These are phyloP conservation scores for Egretta garzetta DNA, from an alignment of 2,113 vertebrate species.

Conservation along the genomic window DNA sequence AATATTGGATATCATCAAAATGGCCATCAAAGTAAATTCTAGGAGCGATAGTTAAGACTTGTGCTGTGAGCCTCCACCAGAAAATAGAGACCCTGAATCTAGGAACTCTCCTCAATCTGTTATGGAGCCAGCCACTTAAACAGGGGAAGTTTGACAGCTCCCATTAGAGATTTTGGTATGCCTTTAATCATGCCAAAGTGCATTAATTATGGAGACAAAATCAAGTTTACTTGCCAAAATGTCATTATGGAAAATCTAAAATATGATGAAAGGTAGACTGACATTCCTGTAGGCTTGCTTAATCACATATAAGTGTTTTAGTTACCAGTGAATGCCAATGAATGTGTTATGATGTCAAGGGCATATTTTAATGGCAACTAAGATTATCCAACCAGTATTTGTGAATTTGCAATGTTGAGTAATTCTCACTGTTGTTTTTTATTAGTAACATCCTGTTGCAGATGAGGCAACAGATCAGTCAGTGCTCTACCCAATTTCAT, in stretches of 20 bases:
- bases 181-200: background rate
- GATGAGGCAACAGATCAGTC: background rate
- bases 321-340: background rate
- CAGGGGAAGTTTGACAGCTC: background rate
- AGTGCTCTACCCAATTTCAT: background rate
- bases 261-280: background rate
- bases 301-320: background rate
- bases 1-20: background rate
- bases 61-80: background rate
- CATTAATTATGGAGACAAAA: constrained; percentile 27
- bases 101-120: background rate
- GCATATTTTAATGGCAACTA: background rate
- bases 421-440: background rate
- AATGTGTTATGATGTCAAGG: background rate
- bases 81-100: background rate
- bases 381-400: background rate
- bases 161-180: background rate
- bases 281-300: constrained; percentile 5
- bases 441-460: constrained; percentile 26
- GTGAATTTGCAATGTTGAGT: background rate
- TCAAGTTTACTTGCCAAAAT: background rate
- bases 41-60: background rate
- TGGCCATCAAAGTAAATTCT: background rate
- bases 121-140: background rate
- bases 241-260: constrained; percentile 15